Evolutionary conservation across 2,113 vertebrate species (phyloP).

Genomic region (Fregetta grallaria): DNA sequence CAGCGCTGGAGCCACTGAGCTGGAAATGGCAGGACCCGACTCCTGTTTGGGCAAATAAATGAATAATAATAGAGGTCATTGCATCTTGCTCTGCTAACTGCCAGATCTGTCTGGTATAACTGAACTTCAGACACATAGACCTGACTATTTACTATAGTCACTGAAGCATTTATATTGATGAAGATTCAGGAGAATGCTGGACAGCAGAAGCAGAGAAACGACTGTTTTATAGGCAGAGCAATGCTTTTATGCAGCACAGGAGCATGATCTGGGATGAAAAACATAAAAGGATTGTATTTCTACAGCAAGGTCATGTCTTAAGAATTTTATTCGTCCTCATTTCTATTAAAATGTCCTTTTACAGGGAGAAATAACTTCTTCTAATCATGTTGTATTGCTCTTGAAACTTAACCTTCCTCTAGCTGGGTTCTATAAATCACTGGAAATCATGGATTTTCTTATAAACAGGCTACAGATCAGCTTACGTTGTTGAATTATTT

Average conservation of each 20-base stretch:
- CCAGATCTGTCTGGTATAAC: background rate
- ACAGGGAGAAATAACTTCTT: background rate
- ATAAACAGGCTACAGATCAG: background rate
- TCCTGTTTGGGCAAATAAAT: background rate
- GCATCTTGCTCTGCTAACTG: background rate
- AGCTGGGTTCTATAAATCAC: background rate
- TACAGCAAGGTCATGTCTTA: background rate
- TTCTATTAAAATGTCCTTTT: conserved; percentile 21
- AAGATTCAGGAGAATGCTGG: background rate
- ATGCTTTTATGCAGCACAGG: background rate
- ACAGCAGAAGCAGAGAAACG: background rate
- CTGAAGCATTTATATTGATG: background rate
- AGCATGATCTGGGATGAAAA: background rate
- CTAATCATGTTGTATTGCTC: background rate
- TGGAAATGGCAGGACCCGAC: background rate
- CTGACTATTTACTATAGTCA: background rate
- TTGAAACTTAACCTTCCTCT: conserved; percentile 16
- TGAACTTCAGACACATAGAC: background rate
- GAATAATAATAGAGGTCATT: background rate
- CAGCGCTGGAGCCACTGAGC: background rate
- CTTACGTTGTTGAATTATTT: conserved; percentile 8
- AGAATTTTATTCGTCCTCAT: background rate
- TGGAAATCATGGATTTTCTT: background rate
- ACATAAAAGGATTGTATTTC: conserved; percentile 7
- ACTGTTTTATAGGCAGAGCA: background rate